These are phyloP conservation scores for Arizona elegans DNA, from an alignment of 2,113 vertebrate genomes.

Conservation along the genomic window DNA sequence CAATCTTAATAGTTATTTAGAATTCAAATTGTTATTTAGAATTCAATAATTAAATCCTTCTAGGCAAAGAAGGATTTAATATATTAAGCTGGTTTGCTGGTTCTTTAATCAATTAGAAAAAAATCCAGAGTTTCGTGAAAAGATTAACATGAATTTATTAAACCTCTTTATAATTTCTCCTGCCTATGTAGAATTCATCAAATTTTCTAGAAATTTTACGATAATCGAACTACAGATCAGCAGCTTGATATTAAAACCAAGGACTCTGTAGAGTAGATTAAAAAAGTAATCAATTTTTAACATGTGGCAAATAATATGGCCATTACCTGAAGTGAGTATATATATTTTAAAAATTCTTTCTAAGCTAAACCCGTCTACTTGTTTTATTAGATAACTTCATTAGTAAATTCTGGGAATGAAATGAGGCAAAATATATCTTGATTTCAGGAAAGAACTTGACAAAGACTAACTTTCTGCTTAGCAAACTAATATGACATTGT, in stretches of 20 bases:
- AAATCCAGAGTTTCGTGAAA: not conserved
- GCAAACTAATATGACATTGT: not conserved
- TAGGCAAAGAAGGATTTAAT: constrained; percentile 35
- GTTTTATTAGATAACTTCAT: not conserved
- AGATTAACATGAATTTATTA: constrained; percentile 6
- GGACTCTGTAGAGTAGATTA: not conserved
- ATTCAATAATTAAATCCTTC: constrained; percentile 30
- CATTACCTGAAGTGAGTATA: not conserved
- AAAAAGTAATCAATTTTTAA: not conserved
- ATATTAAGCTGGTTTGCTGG: constrained; percentile 41
- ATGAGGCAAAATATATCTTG: not conserved
- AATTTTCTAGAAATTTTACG: not conserved
- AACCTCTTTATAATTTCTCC: constrained; percentile 21
- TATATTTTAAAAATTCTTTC: not conserved
- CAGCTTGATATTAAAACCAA: not conserved
- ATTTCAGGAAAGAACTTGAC: not conserved
- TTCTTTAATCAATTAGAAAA: constrained; percentile 26
- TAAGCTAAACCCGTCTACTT: not conserved
- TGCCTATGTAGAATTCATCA: not conserved
- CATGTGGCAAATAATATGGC: not conserved
- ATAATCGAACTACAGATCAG: not conserved
- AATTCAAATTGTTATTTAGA: constrained; percentile 59
- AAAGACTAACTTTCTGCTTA: not conserved
- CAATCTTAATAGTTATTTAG: constrained; percentile 64
- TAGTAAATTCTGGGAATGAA: not conserved